These are phyloP conservation scores for Crypturellus tataupa DNA, from an alignment of 2,797 vertebrate species.

Conservation along the genomic window DNA sequence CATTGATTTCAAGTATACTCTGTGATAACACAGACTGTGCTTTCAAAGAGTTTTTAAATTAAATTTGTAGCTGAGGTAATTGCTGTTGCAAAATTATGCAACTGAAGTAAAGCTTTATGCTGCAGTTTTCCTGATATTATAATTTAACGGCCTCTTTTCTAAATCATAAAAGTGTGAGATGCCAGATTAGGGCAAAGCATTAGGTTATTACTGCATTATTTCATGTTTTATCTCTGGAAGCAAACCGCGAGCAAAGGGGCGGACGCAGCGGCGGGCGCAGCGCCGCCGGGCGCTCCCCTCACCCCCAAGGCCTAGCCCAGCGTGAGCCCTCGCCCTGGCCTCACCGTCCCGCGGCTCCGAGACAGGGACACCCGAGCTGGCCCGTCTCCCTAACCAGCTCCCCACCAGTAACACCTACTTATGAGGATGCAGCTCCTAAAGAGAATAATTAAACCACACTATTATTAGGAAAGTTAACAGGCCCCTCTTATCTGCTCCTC, in stretches of 20 bases:
- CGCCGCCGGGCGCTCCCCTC: neutral
- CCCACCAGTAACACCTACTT: neutral
- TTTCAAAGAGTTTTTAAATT: constrained; percentile 83
- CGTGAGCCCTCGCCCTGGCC: neutral
- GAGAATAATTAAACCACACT: neutral
- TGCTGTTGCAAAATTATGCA: constrained; percentile 78
- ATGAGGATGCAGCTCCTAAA: neutral
- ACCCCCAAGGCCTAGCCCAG: neutral
- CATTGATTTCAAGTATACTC: constrained; percentile 82
- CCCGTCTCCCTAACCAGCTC: neutral
- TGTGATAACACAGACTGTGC: constrained; percentile 67
- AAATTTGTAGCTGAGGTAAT: constrained; percentile 82
- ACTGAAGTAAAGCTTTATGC: constrained; percentile 65
- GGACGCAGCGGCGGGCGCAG: neutral
- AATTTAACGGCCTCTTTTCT: constrained; percentile 76
- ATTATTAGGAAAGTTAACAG: neutral
- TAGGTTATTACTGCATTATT: constrained; percentile 37
- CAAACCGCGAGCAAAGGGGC: neutral
- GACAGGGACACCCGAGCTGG: neutral
- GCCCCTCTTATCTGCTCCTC: rapidly evolving
- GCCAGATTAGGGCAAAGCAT: constrained; percentile 45
- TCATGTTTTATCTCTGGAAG: constrained; percentile 11
- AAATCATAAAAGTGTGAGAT: constrained; percentile 61
- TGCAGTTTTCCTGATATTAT: constrained; percentile 71
- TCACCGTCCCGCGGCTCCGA: neutral